Percentiles rank a stretch among this genome's conserved stretches.
These are phyloP conservation scores for Nycticryphes semicollaris DNA, from an alignment of 2,113 vertebrate species.

Conservation along the genomic window DNA sequence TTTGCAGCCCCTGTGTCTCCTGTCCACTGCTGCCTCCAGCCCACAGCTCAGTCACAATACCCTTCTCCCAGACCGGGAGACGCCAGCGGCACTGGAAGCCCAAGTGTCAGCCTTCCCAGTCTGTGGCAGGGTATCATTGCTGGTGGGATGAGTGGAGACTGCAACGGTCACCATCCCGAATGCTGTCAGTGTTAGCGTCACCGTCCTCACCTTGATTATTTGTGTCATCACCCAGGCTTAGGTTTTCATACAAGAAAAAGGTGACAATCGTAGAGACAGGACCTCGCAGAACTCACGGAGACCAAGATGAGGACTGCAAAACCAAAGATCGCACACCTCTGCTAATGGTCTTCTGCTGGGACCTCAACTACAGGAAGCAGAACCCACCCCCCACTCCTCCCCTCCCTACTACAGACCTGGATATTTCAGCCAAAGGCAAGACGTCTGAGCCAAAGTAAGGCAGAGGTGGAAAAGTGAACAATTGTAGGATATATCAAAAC, in stretches of 20 bases:
- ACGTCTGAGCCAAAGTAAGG: neutral
- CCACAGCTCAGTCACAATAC: neutral
- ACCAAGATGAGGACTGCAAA: neutral
- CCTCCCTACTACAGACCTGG: neutral
- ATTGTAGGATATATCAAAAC: neutral
- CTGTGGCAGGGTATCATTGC: neutral
- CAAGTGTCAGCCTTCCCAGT: neutral
- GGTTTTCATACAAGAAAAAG: neutral
- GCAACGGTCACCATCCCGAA: neutral
- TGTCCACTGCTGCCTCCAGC: neutral
- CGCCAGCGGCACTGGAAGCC: neutral
- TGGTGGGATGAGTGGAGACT: neutral
- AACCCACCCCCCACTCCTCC: no score
- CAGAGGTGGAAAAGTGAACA: neutral
- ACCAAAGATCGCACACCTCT: rapidly evolving
- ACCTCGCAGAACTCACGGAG: neutral
- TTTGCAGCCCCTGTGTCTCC: neutral
- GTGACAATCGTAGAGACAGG: neutral
- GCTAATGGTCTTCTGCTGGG: neutral
- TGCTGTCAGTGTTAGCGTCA: neutral
- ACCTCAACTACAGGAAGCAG: neutral
- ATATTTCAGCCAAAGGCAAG: neutral
- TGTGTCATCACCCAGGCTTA: neutral
- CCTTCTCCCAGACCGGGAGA: neutral
- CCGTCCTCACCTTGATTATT: neutral